Evolutionary conservation across 2,888 invertebrate species (phyloP).

Genomic region (Hirtodrosophila alboralis): DNA sequence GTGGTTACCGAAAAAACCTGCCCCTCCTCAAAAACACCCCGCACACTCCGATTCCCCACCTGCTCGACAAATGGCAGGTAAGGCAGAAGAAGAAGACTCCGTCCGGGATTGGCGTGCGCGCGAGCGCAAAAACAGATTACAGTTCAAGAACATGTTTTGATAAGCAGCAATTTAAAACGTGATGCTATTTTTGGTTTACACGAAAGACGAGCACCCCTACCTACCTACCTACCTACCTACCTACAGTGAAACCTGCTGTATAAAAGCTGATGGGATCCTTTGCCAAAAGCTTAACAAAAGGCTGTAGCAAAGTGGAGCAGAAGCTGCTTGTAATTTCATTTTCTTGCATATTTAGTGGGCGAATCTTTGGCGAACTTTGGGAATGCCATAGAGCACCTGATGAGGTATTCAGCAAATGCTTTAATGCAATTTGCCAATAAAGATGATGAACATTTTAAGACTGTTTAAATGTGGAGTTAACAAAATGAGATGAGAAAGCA

Average conservation of each 20-base stretch:
- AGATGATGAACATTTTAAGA: conserved; percentile 39
- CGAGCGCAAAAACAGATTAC: conserved; percentile 77
- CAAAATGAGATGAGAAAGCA: conserved; percentile 3
- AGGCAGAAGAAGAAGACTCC: conserved; percentile 28
- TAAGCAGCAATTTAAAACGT: conserved; percentile 81
- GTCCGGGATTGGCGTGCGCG: conserved; percentile 48
- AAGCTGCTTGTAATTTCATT: conserved; percentile 58
- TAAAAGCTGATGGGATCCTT: conserved; percentile 2
- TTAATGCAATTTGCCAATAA: conserved; percentile 57
- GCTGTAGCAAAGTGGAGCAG: not conserved
- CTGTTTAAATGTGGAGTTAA: conserved; percentile 5
- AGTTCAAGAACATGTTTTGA: conserved; percentile 79
- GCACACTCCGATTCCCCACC: not conserved
- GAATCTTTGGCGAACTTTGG: conserved; percentile 22
- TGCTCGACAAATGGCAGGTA: conserved; percentile 29
- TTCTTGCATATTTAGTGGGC: conserved; percentile 61
- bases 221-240: too few species aligned
- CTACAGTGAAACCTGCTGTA: too few species aligned
- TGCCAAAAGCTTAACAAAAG: conserved; percentile 50
- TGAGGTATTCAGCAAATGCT: conserved; percentile 39
- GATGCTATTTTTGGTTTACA: conserved; percentile 77
- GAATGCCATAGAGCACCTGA: conserved; percentile 35
- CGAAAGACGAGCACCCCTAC: conserved; percentile 18
- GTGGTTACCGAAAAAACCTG: conserved; percentile 33
- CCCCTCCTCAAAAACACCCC: not conserved